Base-by-base conservation (phyloP, 2,113 vertebrate genomes). In the Mugil cephalus region DNA sequence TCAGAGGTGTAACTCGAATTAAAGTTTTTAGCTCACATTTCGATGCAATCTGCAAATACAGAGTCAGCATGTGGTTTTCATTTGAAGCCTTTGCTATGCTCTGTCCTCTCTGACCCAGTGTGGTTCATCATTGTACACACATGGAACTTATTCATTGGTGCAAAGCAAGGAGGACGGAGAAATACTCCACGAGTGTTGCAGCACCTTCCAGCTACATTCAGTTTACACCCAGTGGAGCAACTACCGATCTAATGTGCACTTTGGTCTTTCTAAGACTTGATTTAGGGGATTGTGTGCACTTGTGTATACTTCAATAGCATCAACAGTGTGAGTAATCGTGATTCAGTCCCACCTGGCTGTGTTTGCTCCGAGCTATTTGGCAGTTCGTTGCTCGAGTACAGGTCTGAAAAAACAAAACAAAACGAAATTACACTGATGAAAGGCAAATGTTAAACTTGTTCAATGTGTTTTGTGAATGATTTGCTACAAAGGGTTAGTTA, bases 11-110 rank as follows among this genome's bases (percentile, higher is more conserved):
- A 0, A 42, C 61, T 60, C 40, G 8, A 59, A 60, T 34, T 17
- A 13, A 69, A 69, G 19, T 14, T 62, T 43, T 43, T 56, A 58
- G 18, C 13, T n/a, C 68, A 66, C 18, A 8, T 60, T 48, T 38
- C 17, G 24, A 30, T 68, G 46, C 17, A 47, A 48, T 70, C 10
- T 9, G 10, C 18, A 24, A 15, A 40, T 52, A 48, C 4, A n/a
- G 10, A 77, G 46, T 59, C 64, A 70, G 73, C 93, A 93, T 91
- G 72, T 94, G 93, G 82, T 92, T 92, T 82, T 45, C 64, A 92
- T 93, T 93, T 72, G 48, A 61, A 61, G 56, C 15, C 10, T 61
- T 82, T 66, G 61, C 76, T 78, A 38, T 10, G 59, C 59, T 66
- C 36, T 60, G 55, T 64, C 59, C 72, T 82, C 62, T 80, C 40